Base-by-base conservation (phyloP, 1,140 invertebrate genomes). In the Paralvinella palmiformis region DNA sequence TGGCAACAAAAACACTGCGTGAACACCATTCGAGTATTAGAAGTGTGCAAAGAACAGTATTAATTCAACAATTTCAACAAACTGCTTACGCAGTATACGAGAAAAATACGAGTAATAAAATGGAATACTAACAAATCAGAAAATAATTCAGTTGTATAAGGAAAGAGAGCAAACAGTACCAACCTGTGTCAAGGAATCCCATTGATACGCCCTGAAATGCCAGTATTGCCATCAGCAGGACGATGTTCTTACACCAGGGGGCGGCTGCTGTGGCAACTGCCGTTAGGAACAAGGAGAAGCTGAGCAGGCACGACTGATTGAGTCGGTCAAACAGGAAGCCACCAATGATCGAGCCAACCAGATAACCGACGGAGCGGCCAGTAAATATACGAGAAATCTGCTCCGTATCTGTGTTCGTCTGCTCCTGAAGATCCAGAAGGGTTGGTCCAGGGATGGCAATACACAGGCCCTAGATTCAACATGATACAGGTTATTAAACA, bases 381-480 rank as follows among this genome's bases (percentile, higher is more conserved):
- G 71, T 72, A 68, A 80, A 79, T 27, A 80, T 74, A 48, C 72
- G 62, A n/a, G 71, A 69, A 63, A 77, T 79, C 29, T 72, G 67
- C 37, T 72, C 66, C 15, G 69, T 73, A 61, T 71, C 69, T 5
- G 72, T 68, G 36, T 74, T 64, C 0, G 78, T 72, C 44, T 72
- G 68, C 27, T 74, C 68, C 52, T 73, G 71, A 50, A 82, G 70
- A 61, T 81, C 76, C 1, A 76, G 67, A 24, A 82, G 68, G 7
- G 81, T 82, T 50, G 80, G 78, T n/a, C 80, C 80, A 59, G 79
- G 77, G 29, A 83, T 76, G 22, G 80, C 75, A 33, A 81, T 75
- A 68, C 76, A 79, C 31, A 81, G 62, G 24, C 81, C 81, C 81
- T 82, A n/a, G n/a, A n/a, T n/a, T n/a, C n/a, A n/a, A n/a, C n/a